Conservation (phyloP, 2,113 vertebrate species). For the Nothobranchius kuhntae region DNA sequence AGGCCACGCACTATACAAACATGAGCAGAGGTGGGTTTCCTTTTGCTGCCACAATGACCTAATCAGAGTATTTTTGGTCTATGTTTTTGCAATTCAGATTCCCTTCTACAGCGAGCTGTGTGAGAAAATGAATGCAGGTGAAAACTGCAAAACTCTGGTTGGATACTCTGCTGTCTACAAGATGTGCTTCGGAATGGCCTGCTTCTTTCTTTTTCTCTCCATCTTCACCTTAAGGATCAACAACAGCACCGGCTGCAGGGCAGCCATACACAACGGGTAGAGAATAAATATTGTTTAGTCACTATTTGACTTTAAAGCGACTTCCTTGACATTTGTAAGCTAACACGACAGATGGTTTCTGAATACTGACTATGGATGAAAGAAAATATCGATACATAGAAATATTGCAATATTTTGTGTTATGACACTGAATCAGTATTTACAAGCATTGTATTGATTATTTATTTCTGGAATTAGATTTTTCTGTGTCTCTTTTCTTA, state of each 20-base stretch:
- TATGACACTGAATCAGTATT: too few species aligned
- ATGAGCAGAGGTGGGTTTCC: slow-evolving; percentile 32
- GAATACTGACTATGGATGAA: too few species aligned
- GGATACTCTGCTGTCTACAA: slow-evolving; percentile 96
- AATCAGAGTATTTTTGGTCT: slow-evolving; percentile 38
- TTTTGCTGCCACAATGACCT: slow-evolving; percentile 29
- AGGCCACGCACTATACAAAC: slow-evolving; percentile 44
- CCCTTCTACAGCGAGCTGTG: slow-evolving; percentile 88
- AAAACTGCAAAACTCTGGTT: slow-evolving; percentile 88
- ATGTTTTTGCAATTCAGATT: slow-evolving; percentile 77
- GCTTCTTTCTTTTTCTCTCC: slow-evolving; percentile 92
- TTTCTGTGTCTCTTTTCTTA: not conserved
- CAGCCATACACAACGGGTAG: slow-evolving; percentile 94
- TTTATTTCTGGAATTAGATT: too few species aligned
- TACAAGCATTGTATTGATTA: too few species aligned
- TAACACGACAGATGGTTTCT: too few species aligned
- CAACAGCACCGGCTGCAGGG: slow-evolving; percentile 89
- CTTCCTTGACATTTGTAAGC: too few species aligned
- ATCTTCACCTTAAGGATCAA: slow-evolving; percentile 87
- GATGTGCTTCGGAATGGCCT: slow-evolving; percentile 97
- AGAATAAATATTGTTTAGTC: slow-evolving; percentile 25
- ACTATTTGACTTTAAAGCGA: not conserved
- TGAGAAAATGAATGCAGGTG: slow-evolving; percentile 85
- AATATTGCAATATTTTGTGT: too few species aligned
- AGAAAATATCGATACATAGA: too few species aligned